phyloP scores from a whole-genome alignment of 2,888 invertebrate species.

The Dermolepida albohirtum region DNA sequence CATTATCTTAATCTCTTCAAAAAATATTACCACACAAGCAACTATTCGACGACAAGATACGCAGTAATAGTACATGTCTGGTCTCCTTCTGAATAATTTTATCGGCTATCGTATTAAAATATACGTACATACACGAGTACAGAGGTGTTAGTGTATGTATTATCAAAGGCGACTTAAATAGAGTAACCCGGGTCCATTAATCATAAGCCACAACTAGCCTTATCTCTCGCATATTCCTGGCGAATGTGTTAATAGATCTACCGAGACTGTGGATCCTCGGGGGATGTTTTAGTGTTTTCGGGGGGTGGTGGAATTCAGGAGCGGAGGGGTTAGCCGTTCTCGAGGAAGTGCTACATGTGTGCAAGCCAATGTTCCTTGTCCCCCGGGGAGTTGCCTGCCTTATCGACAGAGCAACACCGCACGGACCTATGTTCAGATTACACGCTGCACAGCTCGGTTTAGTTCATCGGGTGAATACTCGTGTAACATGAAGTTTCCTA shows the following conservation, averaged over 20 bases:
- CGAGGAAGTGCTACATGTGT: slow-evolving; percentile 64
- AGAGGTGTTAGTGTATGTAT: slow-evolving; percentile 6
- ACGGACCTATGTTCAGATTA: slow-evolving; percentile 63
- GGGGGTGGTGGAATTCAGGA: not conserved
- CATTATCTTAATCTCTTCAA: slow-evolving; percentile 34
- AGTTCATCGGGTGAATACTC: slow-evolving; percentile 60
- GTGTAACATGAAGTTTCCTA: slow-evolving; percentile 52
- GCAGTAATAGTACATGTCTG: not conserved
- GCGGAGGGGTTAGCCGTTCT: slow-evolving; percentile 56
- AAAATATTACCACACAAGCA: slow-evolving; percentile 13
- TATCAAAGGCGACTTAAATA: slow-evolving; percentile 1
- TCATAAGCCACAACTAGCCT: slow-evolving; percentile 51
- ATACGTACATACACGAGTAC: slow-evolving; percentile 9
- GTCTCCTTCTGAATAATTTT: slow-evolving; percentile 32
- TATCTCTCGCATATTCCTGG: slow-evolving; percentile 44
- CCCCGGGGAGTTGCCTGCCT: slow-evolving; percentile 61
- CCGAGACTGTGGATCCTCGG: slow-evolving; percentile 45
- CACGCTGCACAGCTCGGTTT: slow-evolving; percentile 62
- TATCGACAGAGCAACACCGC: slow-evolving; percentile 61
- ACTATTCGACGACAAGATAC: too few species aligned
- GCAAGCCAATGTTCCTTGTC: slow-evolving; percentile 61
- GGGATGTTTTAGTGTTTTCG: slow-evolving; percentile 44
- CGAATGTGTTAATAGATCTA: slow-evolving; percentile 51
- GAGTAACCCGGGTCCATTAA: slow-evolving; percentile 53
- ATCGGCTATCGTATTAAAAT: slow-evolving; percentile 39